A percentile compares a stretch with the other conserved stretches of the same genome.
Conservation (phyloP, 64 coral and sea anemone species). For the Montipora efflorescens region DNA sequence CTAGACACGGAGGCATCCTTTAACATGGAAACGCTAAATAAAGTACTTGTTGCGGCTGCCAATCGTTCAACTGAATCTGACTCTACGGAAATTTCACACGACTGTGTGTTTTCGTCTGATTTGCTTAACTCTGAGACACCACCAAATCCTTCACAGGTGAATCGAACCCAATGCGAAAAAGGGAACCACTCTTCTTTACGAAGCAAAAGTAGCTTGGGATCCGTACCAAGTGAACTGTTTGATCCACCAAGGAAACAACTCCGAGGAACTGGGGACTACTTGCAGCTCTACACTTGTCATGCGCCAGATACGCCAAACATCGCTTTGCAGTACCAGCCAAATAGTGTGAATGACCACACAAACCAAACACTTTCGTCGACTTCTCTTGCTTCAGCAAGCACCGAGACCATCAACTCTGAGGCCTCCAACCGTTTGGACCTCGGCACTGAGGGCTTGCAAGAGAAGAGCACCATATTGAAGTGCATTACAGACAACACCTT, state of each 20-base stretch:
- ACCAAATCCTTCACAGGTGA: not conserved
- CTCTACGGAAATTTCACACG: not conserved
- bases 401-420: conserved; percentile 1
- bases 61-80: not conserved
- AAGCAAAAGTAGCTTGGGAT: not conserved
- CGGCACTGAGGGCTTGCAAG: not conserved
- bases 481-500: conserved; percentile 53
- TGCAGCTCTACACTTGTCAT: not conserved
- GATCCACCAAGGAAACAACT: conserved; percentile 8
- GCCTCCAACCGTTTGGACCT: not conserved
- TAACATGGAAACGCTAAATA: not conserved
- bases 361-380: not conserved
- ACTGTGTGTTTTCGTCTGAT: not conserved
- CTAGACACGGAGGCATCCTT: not conserved
- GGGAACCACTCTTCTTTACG: not conserved
- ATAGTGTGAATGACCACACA: not conserved
- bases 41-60: not conserved
- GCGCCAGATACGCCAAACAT: not conserved
- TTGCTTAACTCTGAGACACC: not conserved
- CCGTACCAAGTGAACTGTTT: not conserved
- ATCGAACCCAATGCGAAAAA: not conserved
- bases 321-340: not conserved
- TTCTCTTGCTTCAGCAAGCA: conserved; percentile 16
- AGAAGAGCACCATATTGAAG: conserved; percentile 42
- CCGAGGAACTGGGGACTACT: not conserved